These are phyloP conservation scores for Agelas oroides DNA, from an alignment of 37 sponge, comb jelly and placozoan genomes.

Conservation along the genomic window DNA sequence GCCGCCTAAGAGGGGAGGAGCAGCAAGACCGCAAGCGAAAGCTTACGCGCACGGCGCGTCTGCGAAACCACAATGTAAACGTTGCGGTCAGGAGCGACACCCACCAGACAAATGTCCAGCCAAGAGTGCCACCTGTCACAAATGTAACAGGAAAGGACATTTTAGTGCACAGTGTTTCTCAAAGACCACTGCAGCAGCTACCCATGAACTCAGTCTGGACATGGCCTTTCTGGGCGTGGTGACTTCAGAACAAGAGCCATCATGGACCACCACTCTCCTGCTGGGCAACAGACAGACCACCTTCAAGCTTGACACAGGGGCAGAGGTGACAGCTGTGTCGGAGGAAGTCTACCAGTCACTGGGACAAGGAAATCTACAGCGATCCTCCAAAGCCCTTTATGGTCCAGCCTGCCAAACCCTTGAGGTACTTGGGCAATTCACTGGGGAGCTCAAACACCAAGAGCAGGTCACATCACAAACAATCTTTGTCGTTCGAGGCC, in stretches of 20 bases:
- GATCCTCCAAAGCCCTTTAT: conserved; percentile 40
- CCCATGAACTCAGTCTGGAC: background rate
- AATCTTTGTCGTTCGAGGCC: conserved; percentile 45
- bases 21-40: too few relatives aligned
- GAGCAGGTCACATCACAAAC: background rate
- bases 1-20: background rate
- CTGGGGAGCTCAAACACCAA: background rate
- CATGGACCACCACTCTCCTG: conserved; percentile 32
- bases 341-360: conserved; percentile 32
- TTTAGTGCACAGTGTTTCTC: conserved; percentile 45
- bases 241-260: background rate
- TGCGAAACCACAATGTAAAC: too few relatives aligned
- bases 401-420: conserved; percentile 42
- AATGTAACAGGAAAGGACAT: conserved; percentile 60
- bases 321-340: conserved; percentile 66
- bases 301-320: conserved; percentile 75
- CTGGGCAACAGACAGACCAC: background rate
- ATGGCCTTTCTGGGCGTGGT: conserved; percentile 18
- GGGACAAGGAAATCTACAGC: background rate
- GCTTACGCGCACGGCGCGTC: too few relatives aligned
- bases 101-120: conserved; percentile 43
- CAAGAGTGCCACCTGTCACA: conserved; percentile 30
- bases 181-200: conserved; percentile 1
- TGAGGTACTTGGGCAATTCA: conserved; percentile 37
- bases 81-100: conserved; percentile 16